Evolutionary conservation across 2,888 invertebrate species (phyloP).

Genomic region (Pheosia tremula): DNA sequence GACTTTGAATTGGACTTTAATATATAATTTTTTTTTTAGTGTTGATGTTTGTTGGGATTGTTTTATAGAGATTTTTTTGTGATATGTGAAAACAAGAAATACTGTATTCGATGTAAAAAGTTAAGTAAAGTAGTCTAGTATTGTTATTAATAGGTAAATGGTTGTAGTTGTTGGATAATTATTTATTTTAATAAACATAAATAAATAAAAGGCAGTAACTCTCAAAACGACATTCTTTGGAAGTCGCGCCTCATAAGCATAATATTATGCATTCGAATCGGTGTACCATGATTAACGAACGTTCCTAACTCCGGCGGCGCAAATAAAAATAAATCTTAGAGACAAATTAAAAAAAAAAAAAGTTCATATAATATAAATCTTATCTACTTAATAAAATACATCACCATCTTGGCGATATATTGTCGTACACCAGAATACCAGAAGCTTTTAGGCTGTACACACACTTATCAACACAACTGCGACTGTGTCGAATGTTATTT

Average conservation of each 20-base stretch:
- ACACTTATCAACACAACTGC: background rate
- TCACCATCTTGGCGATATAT: constrained; percentile 44
- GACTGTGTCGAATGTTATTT: background rate
- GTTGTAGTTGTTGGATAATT: no score
- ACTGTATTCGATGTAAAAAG: no score
- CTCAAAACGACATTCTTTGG: background rate
- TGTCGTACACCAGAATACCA: constrained; percentile 18
- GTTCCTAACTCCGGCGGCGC: constrained; percentile 12
- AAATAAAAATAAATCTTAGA: constrained; percentile 34
- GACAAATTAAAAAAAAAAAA: constrained; percentile 39
- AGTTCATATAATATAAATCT: constrained; percentile 43
- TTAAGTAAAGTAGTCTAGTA: no score
- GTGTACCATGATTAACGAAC: constrained; percentile 26
- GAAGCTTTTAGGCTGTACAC: background rate
- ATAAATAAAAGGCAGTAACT: background rate
- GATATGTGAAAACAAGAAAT: no score
- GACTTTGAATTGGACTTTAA: no score
- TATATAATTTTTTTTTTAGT: no score
- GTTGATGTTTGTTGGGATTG: no score
- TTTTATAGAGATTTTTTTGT: no score
- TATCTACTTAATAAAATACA: constrained; percentile 46
- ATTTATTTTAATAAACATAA: no score
- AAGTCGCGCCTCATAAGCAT: background rate
- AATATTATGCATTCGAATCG: background rate
- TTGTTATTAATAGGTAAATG: no score